Conservation (phyloP, 2,113 vertebrate species). For the Poeciliopsis prolifica region DNA sequence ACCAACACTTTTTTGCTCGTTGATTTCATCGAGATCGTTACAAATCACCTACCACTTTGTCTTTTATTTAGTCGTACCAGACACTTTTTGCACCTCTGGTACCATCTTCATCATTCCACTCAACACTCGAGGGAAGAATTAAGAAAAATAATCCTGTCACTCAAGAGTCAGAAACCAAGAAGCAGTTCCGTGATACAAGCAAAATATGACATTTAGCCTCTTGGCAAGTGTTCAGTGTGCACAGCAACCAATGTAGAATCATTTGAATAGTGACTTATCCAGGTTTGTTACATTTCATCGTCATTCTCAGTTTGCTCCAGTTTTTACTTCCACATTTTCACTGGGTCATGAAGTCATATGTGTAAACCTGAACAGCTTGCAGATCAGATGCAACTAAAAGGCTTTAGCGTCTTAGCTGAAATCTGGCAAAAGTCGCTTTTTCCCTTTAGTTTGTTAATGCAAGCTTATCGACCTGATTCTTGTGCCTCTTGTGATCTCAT, state of each 20-base stretch:
- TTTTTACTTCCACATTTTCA: background rate
- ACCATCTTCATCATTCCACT: no score
- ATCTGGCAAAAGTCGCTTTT: background rate
- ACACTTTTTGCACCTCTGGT: no score
- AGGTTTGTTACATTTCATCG: background rate
- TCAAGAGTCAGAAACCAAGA: background rate
- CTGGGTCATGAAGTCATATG: background rate
- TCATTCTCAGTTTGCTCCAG: background rate
- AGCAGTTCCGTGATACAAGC: background rate
- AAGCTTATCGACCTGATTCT: background rate
- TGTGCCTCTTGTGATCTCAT: background rate
- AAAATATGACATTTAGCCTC: no score
- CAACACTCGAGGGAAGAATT: background rate
- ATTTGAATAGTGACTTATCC: background rate
- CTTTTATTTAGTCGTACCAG: no score
- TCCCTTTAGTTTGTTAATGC: background rate
- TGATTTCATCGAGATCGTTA: no score
- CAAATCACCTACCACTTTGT: no score
- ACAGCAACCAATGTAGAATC: background rate
- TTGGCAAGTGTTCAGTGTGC: background rate
- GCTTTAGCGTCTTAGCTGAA: background rate
- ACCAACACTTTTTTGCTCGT: no score
- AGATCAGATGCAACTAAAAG: background rate
- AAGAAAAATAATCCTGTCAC: no score
- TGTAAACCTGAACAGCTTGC: background rate